A percentile compares a stretch with the other conserved stretches of the same genome.
phyloP scores from a whole-genome alignment of 2,888 invertebrate species.

The Galeopsomyia nigrocyanea region DNA sequence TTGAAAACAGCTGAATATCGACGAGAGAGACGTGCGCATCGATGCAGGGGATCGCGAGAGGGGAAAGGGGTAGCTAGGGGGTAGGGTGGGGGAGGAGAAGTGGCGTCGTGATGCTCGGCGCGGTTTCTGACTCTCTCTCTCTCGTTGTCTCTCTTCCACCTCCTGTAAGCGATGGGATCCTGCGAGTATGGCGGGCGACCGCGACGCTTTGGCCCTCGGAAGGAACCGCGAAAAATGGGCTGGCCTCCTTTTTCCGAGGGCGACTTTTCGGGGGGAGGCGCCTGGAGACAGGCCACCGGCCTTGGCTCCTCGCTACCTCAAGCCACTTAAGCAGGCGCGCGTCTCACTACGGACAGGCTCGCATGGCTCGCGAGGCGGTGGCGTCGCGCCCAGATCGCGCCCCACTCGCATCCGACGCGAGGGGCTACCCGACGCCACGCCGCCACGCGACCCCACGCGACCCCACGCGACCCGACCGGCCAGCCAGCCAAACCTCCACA shows the following conservation, averaged over 20 bases:
- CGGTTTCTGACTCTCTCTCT: neutral
- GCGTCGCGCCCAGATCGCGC: neutral
- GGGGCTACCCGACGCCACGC: constrained; percentile 7
- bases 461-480: constrained; percentile 9
- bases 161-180: constrained; percentile 54
- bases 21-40: neutral
- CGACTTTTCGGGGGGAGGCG: constrained; percentile 54
- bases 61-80: neutral
- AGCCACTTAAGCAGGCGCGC: constrained; percentile 65
- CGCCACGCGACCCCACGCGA: neutral
- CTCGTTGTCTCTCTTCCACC: constrained; percentile 29
- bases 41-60: neutral
- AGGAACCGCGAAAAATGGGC: constrained; percentile 63
- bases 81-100: constrained; percentile 3
- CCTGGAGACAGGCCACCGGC: constrained; percentile 55
- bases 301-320: constrained; percentile 49
- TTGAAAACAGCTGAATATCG: too few relatives aligned
- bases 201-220: constrained; percentile 66
- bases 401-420: constrained; percentile 32
- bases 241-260: constrained; percentile 60
- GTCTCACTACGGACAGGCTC: constrained; percentile 65
- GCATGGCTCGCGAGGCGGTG: constrained; percentile 59
- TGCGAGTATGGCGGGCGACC: constrained; percentile 65
- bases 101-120: constrained; percentile 19
- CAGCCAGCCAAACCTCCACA: too few relatives aligned